These are phyloP conservation scores for Ancistrus triradiatus DNA, from an alignment of 2,113 vertebrate genomes.

Conservation along the genomic window DNA sequence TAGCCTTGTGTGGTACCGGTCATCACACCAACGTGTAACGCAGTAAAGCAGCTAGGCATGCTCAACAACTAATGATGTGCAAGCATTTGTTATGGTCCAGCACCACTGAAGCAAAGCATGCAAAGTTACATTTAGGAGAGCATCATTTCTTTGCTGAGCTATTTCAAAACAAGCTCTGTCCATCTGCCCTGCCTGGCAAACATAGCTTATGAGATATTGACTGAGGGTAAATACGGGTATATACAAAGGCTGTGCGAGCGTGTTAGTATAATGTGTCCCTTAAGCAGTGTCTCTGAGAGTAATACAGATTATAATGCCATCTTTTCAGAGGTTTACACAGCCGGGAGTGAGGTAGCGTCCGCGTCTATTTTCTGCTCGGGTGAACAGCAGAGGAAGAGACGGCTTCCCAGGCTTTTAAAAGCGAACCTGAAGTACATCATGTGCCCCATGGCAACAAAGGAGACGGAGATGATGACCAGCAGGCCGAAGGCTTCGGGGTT, in stretches of 20 bases:
- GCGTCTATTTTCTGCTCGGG: conserved; percentile 65
- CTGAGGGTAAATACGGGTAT: conserved; percentile 22
- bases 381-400: conserved; percentile 80
- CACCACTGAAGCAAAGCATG: too few relatives aligned
- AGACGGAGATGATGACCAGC: conserved; percentile 93
- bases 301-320: conserved; percentile 35
- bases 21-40: conserved; percentile 2
- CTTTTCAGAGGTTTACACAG: conserved; percentile 57
- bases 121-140: too few relatives aligned
- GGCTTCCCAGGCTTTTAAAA: conserved; percentile 79
- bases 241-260: conserved; percentile 26
- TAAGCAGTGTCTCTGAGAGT: neutral
- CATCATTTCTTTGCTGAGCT: too few relatives aligned
- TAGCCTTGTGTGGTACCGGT: conserved; percentile 11
- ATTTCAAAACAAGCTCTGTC: too few relatives aligned
- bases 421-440: conserved; percentile 94
- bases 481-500: conserved; percentile 94
- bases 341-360: conserved; percentile 56
- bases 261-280: conserved; percentile 44
- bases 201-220: neutral
- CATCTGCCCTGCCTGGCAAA: neutral
- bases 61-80: neutral
- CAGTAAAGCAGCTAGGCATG: neutral
- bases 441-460: conserved; percentile 94
- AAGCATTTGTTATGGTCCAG: too few relatives aligned